These are phyloP conservation scores for Ctena decussata DNA, from an alignment of 2,888 invertebrate genomes.

Conservation along the genomic window DNA sequence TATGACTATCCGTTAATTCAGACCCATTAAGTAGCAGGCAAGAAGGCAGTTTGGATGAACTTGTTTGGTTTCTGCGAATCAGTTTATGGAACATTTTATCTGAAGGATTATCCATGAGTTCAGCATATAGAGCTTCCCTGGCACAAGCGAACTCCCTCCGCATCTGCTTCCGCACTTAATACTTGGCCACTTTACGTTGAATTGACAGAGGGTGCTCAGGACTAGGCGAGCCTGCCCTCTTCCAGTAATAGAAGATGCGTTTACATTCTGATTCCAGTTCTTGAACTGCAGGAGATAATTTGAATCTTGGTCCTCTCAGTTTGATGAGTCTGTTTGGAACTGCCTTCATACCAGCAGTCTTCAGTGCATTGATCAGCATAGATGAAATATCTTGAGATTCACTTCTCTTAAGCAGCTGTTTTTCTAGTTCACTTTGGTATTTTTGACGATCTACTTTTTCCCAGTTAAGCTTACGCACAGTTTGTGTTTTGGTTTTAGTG, in stretches of 20 bases:
- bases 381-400: background rate
- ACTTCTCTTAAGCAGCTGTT: background rate
- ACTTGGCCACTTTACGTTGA: constrained; percentile 7
- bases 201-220: constrained; percentile 12
- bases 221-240: background rate
- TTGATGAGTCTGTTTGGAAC: background rate
- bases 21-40: background rate
- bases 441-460: background rate
- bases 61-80: background rate
- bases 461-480: background rate
- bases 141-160: background rate
- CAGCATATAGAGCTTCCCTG: constrained; percentile 3
- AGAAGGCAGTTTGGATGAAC: background rate
- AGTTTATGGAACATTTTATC: constrained; percentile 13
- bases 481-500: background rate
- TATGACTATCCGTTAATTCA: background rate
- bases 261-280: background rate
- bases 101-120: constrained; percentile 16
- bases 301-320: constrained; percentile 4
- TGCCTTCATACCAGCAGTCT: background rate
- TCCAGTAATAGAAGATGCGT: background rate
- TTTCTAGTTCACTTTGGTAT: background rate
- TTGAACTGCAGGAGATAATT: constrained; percentile 6
- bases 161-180: constrained; percentile 7
- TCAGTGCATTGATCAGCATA: background rate